Percentiles rank a stretch among this genome's conserved stretches.
Conservation (phyloP, 2,113 vertebrate species). For the Takifugu flavidus region DNA sequence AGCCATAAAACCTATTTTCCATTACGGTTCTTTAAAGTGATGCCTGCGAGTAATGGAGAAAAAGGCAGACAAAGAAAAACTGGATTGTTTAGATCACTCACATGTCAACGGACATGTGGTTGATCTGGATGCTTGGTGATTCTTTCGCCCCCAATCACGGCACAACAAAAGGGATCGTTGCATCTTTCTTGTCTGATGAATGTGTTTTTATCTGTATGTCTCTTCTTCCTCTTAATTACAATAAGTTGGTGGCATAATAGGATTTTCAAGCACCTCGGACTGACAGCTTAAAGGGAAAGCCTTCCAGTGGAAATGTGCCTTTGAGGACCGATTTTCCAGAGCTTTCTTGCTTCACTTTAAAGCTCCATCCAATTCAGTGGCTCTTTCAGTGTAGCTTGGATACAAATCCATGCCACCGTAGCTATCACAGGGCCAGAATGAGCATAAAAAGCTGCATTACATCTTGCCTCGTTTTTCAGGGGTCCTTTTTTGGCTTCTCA, state of each 20-base stretch:
- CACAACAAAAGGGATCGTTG: slow-evolving; percentile 56
- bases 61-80: slow-evolving; percentile 36
- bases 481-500: slow-evolving; percentile 67
- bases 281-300: slow-evolving; percentile 78
- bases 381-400: slow-evolving; percentile 79
- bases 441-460: slow-evolving; percentile 77
- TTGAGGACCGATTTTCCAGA: slow-evolving; percentile 80
- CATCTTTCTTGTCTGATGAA: slow-evolving; percentile 56
- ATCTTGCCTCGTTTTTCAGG: slow-evolving; percentile 70
- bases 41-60: slow-evolving; percentile 48
- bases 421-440: slow-evolving; percentile 75
- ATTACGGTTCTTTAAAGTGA: slow-evolving; percentile 61
- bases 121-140: slow-evolving; percentile 46
- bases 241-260: slow-evolving; percentile 77
- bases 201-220: slow-evolving; percentile 63
- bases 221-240: slow-evolving; percentile 78
- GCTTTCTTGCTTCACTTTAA: slow-evolving; percentile 81
- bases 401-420: slow-evolving; percentile 77
- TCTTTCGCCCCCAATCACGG: slow-evolving; percentile 45
- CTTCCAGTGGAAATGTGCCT: slow-evolving; percentile 80
- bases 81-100: slow-evolving; percentile 63
- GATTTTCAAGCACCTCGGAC: slow-evolving; percentile 77
- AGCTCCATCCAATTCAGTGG: slow-evolving; percentile 77
- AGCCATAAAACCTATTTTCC: slow-evolving; percentile 73
- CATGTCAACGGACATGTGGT: slow-evolving; percentile 64